Evolutionary conservation across 2,113 vertebrate genomes (phyloP), one percentile per base, ranked within the genome.

Genomic region (Entosphenus tridentatus): DNA sequence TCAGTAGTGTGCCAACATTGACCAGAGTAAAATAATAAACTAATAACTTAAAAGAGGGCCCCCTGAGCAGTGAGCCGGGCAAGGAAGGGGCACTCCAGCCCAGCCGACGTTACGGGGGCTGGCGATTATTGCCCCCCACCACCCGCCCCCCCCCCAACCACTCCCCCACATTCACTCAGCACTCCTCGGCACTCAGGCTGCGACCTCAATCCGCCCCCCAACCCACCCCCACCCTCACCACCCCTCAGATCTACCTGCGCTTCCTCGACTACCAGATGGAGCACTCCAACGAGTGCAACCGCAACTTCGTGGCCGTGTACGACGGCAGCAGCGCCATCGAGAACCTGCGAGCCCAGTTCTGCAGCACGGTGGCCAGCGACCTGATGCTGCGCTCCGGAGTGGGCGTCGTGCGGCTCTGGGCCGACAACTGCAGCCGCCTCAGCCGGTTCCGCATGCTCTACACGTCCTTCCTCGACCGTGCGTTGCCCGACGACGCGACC

Each of bases 261-360:
- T 98, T 98, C 78, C 81, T 98, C 77, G 92, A 98, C 80, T 98
- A 96, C 2, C 89, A 97, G 80, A 95, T 97, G 92, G 87, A 93
- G 78, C 95, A 98, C 74, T 97, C 92, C 67, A 98, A 98, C 0
- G 93, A 98, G 73, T 98, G 93, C 77, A 98, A 98, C 76, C 80
- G 89, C 72, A 98, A 98, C 76, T 98, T 96, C 69, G 90, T 97
- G 75, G 93, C 92, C 1, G 89, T 97, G 70, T 97, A 98, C n/a
- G 93, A 98, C 0, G 93, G 93, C 55, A 88, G 93, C 79, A 92
- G 89, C 68, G 87, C 92, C 0, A 92, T 96, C 78, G 89, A 96
- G 76, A 88, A 98, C 75, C 76, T 97, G 75, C 92, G 87, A 76
- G 89, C 85, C 2, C 96, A 98, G 75, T 98, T 89, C 79, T 98